Evolutionary conservation across 2,888 invertebrate species (phyloP).

Genomic region (Caenorhabditis sulstoni): DNA sequence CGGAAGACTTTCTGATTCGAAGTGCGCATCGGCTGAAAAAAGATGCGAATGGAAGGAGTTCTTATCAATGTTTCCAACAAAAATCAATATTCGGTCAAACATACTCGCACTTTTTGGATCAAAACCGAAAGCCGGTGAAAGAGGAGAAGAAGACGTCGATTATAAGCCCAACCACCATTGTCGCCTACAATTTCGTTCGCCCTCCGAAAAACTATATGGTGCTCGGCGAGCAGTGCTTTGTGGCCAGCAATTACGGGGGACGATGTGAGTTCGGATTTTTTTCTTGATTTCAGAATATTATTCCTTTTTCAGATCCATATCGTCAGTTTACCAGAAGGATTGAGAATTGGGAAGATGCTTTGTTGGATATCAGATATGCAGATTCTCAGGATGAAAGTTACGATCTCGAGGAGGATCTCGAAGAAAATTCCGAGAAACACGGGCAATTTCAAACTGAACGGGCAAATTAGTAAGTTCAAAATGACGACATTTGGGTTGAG

Average conservation of each 20-base stretch:
- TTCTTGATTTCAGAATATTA: background rate
- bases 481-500: too few species aligned
- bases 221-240: slow-evolving; percentile 27
- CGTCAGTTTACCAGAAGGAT: background rate
- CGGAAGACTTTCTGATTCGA: slow-evolving; percentile 21
- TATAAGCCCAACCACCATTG: background rate
- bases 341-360: background rate
- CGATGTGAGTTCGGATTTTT: too few species aligned
- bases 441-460: too few species aligned
- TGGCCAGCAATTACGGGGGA: slow-evolving; percentile 24
- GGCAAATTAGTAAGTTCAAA: background rate
- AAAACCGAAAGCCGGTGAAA: slow-evolving; percentile 18
- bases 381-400: background rate
- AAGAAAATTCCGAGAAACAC: background rate
- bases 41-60: background rate
- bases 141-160: background rate
- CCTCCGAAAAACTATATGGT: slow-evolving; percentile 25
- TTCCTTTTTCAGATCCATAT: background rate
- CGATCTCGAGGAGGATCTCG: background rate
- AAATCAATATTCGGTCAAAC: slow-evolving; percentile 22
- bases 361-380: slow-evolving; percentile 3
- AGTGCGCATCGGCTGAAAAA: slow-evolving; percentile 9
- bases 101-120: slow-evolving; percentile 17
- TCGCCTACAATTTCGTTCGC: slow-evolving; percentile 25
- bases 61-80: background rate